Conservation (phyloP, 1,140 invertebrate species). For the Zaprionus vittiger region DNA sequence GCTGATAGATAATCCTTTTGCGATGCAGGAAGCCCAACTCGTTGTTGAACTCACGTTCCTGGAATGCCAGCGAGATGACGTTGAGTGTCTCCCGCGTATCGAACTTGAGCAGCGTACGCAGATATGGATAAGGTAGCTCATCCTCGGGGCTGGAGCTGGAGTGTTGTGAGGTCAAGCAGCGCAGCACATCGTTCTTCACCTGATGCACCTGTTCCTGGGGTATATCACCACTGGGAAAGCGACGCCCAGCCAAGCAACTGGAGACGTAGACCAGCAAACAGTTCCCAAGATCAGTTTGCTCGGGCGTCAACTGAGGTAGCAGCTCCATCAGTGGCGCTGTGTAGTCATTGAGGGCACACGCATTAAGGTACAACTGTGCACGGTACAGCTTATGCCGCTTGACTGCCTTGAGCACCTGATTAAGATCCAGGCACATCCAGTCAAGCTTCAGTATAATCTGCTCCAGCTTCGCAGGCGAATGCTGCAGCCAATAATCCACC, state of each 20-base stretch:
- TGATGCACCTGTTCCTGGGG: slow-evolving; percentile 88
- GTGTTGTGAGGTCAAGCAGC: slow-evolving; percentile 88
- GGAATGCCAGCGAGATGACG: slow-evolving; percentile 94
- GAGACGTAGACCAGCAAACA: slow-evolving; percentile 96
- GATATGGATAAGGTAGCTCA: slow-evolving; percentile 91
- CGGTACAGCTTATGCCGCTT: slow-evolving; percentile 92
- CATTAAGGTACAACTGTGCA: slow-evolving; percentile 95
- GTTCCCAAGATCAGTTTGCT: slow-evolving; percentile 90
- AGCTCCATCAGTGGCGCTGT: slow-evolving; percentile 93
- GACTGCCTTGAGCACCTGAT: slow-evolving; percentile 93
- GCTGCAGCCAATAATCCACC: slow-evolving; percentile 86
- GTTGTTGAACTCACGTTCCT: slow-evolving; percentile 91
- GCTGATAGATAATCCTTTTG: slow-evolving; percentile 92
- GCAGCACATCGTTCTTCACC: slow-evolving; percentile 91
- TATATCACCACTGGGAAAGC: slow-evolving; percentile 94
- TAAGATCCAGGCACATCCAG: slow-evolving; percentile 94
- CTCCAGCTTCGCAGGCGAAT: slow-evolving; percentile 88
- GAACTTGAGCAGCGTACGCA: slow-evolving; percentile 92
- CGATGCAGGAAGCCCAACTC: slow-evolving; percentile 90
- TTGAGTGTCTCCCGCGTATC: slow-evolving; percentile 96
- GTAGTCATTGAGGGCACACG: slow-evolving; percentile 93
- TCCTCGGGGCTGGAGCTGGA: slow-evolving; percentile 88
- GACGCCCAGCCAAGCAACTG: slow-evolving; percentile 95
- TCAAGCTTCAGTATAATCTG: slow-evolving; percentile 92
- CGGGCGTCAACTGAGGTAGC: slow-evolving; percentile 85